Percentiles rank a stretch among this genome's conserved stretches.
Conservation (phyloP, 2,888 invertebrate species). For the Zygaena filipendulae region DNA sequence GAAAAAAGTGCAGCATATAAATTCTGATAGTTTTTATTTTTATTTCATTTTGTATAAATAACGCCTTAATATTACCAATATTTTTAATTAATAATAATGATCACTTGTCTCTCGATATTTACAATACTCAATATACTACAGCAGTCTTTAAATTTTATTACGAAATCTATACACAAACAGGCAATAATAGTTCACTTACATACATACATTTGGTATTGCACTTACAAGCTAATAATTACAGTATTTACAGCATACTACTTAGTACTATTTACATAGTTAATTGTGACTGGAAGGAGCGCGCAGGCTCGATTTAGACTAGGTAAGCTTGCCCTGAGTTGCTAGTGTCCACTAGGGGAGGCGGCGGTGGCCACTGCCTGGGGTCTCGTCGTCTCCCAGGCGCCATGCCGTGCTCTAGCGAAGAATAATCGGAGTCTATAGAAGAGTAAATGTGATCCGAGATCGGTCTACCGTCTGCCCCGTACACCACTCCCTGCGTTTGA, state of each 20-base stretch:
- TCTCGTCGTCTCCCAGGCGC: constrained; percentile 57
- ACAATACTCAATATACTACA: constrained; percentile 67
- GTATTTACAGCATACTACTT: constrained; percentile 54
- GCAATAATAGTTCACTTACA: constrained; percentile 62
- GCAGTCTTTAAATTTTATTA: constrained; percentile 70
- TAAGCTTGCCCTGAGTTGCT: constrained; percentile 72
- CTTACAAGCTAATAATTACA: constrained; percentile 59
- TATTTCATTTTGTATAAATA: constrained; percentile 64
- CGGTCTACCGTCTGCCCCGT: constrained; percentile 75
- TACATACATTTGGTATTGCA: constrained; percentile 62
- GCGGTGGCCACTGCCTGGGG: constrained; percentile 57
- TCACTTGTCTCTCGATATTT: constrained; percentile 67
- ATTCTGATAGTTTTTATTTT: constrained; percentile 59
- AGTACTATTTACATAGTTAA: constrained; percentile 38
- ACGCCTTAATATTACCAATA: constrained; percentile 62
- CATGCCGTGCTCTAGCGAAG: constrained; percentile 81
- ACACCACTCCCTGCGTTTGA: constrained; percentile 59
- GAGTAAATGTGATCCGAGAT: constrained; percentile 91
- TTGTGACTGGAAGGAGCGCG: constrained; percentile 57
- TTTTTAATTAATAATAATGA: constrained; percentile 62
- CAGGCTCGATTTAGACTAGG: constrained; percentile 69
- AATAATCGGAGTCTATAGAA: constrained; percentile 90
- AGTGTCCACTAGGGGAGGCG: constrained; percentile 57
- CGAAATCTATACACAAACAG: constrained; percentile 63
- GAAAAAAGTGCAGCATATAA: constrained; percentile 47